Evolutionary conservation across 2,888 invertebrate species (phyloP).

Genomic region (Eledone cirrhosa): DNA sequence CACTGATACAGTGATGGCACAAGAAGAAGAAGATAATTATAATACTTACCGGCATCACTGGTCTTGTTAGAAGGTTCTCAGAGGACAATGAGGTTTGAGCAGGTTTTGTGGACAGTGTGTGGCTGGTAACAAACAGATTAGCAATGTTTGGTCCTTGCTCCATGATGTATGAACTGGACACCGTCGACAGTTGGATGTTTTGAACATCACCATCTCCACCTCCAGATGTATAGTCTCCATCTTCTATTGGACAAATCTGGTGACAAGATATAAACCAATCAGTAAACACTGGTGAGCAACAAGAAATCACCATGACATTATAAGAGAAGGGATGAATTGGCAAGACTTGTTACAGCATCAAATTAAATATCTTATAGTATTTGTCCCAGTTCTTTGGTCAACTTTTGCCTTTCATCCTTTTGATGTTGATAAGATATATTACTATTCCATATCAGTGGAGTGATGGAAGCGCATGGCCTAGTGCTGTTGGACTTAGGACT

Average conservation of each 20-base stretch:
- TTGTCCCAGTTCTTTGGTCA: no score
- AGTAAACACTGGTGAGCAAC: slow-evolving; percentile 67
- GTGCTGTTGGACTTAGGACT: no score
- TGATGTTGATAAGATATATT: no score
- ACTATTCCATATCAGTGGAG: no score
- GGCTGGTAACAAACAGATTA: slow-evolving; percentile 45
- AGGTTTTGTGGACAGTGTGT: slow-evolving; percentile 33
- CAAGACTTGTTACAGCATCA: no score
- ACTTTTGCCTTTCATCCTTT: no score
- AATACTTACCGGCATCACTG: slow-evolving; percentile 24
- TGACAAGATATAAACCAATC: slow-evolving; percentile 85
- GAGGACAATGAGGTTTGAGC: not conserved
- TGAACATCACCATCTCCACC: not conserved
- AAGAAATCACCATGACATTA: no score
- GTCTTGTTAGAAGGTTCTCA: slow-evolving; percentile 6
- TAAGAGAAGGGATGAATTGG: no score
- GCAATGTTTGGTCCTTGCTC: slow-evolving; percentile 46
- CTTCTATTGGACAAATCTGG: slow-evolving; percentile 90
- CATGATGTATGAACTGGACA: slow-evolving; percentile 18
- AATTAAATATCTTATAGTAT: no score
- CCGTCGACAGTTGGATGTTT: not conserved
- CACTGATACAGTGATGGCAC: no score
- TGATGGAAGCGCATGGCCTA: no score
- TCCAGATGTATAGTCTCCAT: slow-evolving; percentile 81
- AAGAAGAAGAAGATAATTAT: no score